A percentile compares a stretch with the other conserved stretches of the same genome.
Conservation (phyloP, 2,797 vertebrate species). For the Staurois parvus region DNA sequence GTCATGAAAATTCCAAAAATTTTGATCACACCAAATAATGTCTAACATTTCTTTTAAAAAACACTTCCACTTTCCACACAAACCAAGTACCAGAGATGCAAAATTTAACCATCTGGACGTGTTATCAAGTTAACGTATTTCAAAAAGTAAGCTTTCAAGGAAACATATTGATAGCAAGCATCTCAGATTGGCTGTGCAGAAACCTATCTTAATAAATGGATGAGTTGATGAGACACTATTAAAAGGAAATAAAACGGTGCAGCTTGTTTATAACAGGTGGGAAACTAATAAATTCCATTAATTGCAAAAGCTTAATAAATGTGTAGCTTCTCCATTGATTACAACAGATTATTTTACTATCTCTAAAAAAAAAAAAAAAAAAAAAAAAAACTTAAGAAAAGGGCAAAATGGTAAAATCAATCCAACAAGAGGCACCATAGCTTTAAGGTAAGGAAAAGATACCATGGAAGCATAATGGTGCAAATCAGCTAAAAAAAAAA, state of each 20-base stretch:
- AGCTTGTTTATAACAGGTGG: too few relatives aligned
- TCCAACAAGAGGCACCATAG: background rate
- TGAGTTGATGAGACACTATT: too few relatives aligned
- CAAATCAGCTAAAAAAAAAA: slow-evolving; percentile 22
- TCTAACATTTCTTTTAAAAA: background rate
- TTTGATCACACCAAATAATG: background rate
- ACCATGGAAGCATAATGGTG: background rate
- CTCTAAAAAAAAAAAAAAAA: too few relatives aligned
- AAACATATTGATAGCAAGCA: background rate
- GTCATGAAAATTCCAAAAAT: slow-evolving; percentile 36
- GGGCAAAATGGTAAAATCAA: background rate
- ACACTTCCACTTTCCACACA: background rate
- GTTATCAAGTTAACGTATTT: background rate
- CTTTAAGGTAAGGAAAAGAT: background rate
- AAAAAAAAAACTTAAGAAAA: too few relatives aligned
- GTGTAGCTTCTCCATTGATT: too few relatives aligned
- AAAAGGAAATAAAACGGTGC: too few relatives aligned
- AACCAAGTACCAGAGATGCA: background rate
- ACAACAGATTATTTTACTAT: too few relatives aligned
- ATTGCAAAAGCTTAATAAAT: too few relatives aligned
- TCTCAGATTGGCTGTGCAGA: background rate
- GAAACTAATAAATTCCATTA: too few relatives aligned
- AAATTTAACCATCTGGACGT: background rate
- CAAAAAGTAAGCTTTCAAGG: too few relatives aligned
- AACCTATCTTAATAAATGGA: background rate